phyloP scores from a whole-genome alignment of 2,797 vertebrate genomes.

The Loris lydekkerianus region DNA sequence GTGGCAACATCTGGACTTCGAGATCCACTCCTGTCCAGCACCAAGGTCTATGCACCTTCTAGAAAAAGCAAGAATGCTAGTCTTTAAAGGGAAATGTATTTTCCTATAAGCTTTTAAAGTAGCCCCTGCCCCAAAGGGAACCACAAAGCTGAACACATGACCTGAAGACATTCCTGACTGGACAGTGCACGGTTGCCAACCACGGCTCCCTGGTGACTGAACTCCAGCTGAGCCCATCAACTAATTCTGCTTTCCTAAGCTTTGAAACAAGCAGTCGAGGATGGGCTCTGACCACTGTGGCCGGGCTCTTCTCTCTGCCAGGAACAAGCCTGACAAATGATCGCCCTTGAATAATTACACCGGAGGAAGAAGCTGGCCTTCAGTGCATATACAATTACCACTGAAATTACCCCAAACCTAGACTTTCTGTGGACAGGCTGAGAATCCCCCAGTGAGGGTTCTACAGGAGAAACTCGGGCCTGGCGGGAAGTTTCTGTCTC shows the following conservation, averaged over 20 bases:
- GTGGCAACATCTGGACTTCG: not conserved
- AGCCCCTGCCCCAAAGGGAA: not conserved
- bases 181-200: constrained; percentile 19
- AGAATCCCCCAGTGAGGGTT: constrained; percentile 17
- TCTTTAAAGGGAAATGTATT: constrained; percentile 6
- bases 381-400: constrained; percentile 32
- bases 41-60: not conserved
- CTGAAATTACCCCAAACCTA: constrained; percentile 64
- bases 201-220: not conserved
- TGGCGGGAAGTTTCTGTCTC: constrained; percentile 20
- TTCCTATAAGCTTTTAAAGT: constrained; percentile 46
- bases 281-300: not conserved
- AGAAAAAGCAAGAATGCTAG: not conserved
- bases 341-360: constrained; percentile 59
- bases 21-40: not conserved
- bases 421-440: not conserved
- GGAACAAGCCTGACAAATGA: constrained; percentile 2
- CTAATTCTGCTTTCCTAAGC: constrained; percentile 1
- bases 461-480: constrained; percentile 52
- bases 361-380: not conserved
- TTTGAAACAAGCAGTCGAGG: not conserved
- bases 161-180: constrained; percentile 40
- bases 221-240: not conserved
- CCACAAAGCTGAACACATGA: constrained; percentile 10
- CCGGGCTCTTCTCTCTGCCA: not conserved